Base-by-base conservation (phyloP, 2,113 vertebrate genomes). In the Ploceus nigricollis region DNA sequence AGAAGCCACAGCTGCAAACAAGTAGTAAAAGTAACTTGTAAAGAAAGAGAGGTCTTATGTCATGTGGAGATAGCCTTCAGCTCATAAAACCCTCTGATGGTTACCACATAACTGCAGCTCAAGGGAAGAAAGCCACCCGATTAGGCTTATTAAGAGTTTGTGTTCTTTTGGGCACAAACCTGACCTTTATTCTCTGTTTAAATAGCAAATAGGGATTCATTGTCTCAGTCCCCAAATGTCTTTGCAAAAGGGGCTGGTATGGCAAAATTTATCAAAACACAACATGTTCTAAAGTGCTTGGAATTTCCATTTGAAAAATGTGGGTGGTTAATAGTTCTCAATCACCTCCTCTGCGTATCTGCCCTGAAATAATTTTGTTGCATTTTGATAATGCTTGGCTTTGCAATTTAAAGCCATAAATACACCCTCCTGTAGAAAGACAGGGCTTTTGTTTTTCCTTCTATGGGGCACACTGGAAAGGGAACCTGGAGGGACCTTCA, bases 231-330 rank as follows among this genome's bases (percentile, higher is more conserved):
- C 37, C 31, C n/a, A 68, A 81, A 75, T 47, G 48, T 77, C 90
- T 94, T 89, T 92, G 75, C 39, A 64, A 81, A 81, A 93, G 24
- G 15, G 31, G 22, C 37, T 76, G 70, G 40, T 50, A 60, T 40
- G 42, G 92, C 71, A 94, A 89, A 95, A 94, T 92, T 90, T 84
- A 60, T 66, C 60, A 69, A 94, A 92, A 89, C 88, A 93, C 42
- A 79, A 12, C 64, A 45, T 83, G 72, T 75, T 89, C 92, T 84
- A 27, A 89, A 94, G 77, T 1, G 3, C 53, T 84, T 95, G 90
- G 93, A 89, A 93, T 94, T 96, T 92, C 83, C 60, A 93, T 51
- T 68, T 82, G 64, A 90, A 84, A 88, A 88, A 76, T 45, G 56
- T 86, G 69, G 64, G 76, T 68, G 83, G 39, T 42, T 82, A 83